These are phyloP conservation scores for Callospermophilus lateralis DNA, from an alignment of 2,113 vertebrate species.

Conservation along the genomic window DNA sequence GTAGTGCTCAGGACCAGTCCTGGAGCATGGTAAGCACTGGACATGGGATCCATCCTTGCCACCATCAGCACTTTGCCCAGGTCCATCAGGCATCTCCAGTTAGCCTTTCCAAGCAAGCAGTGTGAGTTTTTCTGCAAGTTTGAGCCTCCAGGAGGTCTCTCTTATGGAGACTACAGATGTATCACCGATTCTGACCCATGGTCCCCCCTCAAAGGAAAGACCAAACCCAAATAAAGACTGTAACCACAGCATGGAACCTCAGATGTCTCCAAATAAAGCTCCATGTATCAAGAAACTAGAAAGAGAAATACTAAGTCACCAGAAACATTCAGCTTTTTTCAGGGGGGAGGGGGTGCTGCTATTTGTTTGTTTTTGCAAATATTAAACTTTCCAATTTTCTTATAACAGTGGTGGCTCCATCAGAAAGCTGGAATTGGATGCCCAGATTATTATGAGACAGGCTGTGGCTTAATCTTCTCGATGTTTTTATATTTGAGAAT, in stretches of 20 bases:
- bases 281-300: neutral
- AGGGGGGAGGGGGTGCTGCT: neutral
- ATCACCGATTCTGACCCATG: neutral
- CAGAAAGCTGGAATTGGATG: constrained; percentile 80
- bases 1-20: neutral
- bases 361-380: constrained; percentile 67
- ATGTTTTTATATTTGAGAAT: constrained; percentile 73
- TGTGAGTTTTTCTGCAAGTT: neutral
- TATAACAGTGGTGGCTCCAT: neutral
- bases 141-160: neutral
- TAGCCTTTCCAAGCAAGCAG: neutral
- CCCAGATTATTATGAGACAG: constrained; percentile 74
- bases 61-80: neutral
- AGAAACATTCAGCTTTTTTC: neutral
- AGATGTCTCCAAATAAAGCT: neutral
- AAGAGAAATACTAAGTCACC: neutral
- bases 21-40: neutral
- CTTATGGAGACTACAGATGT: neutral
- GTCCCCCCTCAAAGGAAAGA: neutral
- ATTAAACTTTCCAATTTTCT: constrained; percentile 63
- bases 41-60: neutral
- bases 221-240: neutral
- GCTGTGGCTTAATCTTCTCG: constrained; percentile 78
- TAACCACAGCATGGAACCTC: neutral
- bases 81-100: neutral